Percentiles rank a stretch among this genome's conserved stretches.
phyloP scores from a whole-genome alignment of 2,888 invertebrate genomes.

The Hoplodrina ambigua region DNA sequence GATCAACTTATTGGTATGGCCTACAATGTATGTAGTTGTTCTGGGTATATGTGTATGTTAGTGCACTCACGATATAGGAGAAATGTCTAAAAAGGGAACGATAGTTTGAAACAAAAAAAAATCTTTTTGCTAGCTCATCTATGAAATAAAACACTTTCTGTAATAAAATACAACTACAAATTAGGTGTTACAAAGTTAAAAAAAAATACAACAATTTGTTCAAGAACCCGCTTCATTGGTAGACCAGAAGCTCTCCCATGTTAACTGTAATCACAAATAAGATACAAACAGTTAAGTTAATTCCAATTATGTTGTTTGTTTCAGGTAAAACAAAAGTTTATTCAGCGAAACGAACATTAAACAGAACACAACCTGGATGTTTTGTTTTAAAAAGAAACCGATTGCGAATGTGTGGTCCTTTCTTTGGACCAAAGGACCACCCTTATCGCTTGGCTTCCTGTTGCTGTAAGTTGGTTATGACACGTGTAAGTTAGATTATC shows the following conservation, averaged over 20 bases:
- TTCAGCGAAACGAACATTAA: conserved; percentile 17
- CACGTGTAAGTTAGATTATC: neutral
- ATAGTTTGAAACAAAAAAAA: too few species aligned
- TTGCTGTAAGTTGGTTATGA: neutral
- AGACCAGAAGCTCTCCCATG: conserved; percentile 19
- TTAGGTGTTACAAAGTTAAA: neutral
- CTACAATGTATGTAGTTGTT: too few species aligned
- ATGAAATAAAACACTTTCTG: too few species aligned
- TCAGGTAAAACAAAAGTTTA: conserved; percentile 50
- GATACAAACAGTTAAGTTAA: conserved; percentile 40
- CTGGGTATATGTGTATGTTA: too few species aligned
- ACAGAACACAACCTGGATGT: conserved; percentile 10
- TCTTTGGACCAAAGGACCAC: conserved; percentile 28
- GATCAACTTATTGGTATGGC: too few species aligned
- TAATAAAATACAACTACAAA: too few species aligned
- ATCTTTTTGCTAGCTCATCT: too few species aligned
- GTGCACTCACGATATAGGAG: too few species aligned
- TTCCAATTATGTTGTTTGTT: conserved; percentile 55
- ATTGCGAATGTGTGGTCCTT: conserved; percentile 22
- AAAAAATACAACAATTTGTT: neutral
- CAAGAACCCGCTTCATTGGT: neutral
- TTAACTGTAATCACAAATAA: conserved; percentile 6
- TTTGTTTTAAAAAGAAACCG: conserved; percentile 31
- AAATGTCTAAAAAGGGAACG: too few species aligned
- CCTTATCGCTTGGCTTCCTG: conserved; percentile 1